Percentiles rank a stretch among this genome's conserved stretches.
Evolutionary conservation across 2,888 invertebrate genomes (phyloP).

Genomic region (Meteorus colon): DNA sequence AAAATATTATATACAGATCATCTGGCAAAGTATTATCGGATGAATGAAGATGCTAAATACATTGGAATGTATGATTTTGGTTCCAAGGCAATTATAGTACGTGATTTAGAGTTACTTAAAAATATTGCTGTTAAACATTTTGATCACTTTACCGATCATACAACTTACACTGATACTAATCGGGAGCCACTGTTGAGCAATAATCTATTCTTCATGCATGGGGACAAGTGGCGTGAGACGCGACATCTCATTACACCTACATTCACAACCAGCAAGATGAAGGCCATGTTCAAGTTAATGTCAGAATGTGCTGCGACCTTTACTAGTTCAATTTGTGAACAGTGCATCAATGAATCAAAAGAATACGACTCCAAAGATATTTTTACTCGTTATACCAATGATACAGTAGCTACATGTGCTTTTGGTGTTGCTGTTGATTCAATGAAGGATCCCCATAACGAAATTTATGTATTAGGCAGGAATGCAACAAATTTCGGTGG

Average conservation of each 20-base stretch:
- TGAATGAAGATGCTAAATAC: conserved; percentile 53
- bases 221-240: conserved; percentile 75
- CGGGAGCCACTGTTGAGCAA: conserved; percentile 57
- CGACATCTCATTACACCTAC: conserved; percentile 75
- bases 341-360: conserved; percentile 38
- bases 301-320: conserved; percentile 63
- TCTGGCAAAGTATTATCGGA: conserved; percentile 49
- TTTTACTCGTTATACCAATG: conserved; percentile 56
- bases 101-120: conserved; percentile 64
- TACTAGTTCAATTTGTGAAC: conserved; percentile 54
- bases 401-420: conserved; percentile 57
- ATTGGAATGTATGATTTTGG: conserved; percentile 58
- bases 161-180: conserved; percentile 42
- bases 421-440: conserved; percentile 48
- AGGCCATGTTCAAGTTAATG: conserved; percentile 75
- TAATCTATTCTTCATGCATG: conserved; percentile 59
- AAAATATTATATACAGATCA: conserved; percentile 30
- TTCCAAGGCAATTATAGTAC: conserved; percentile 57
- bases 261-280: conserved; percentile 77
- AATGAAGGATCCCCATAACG: conserved; percentile 22
- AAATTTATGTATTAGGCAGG: conserved; percentile 36
- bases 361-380: conserved; percentile 59
- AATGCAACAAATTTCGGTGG: conserved; percentile 34
- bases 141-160: conserved; percentile 62
- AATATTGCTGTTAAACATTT: conserved; percentile 59